A percentile compares a stretch with the other conserved stretches of the same genome.
Evolutionary conservation across 2,113 vertebrate species (phyloP).

Genomic region (Periophthalmus modestus): DNA sequence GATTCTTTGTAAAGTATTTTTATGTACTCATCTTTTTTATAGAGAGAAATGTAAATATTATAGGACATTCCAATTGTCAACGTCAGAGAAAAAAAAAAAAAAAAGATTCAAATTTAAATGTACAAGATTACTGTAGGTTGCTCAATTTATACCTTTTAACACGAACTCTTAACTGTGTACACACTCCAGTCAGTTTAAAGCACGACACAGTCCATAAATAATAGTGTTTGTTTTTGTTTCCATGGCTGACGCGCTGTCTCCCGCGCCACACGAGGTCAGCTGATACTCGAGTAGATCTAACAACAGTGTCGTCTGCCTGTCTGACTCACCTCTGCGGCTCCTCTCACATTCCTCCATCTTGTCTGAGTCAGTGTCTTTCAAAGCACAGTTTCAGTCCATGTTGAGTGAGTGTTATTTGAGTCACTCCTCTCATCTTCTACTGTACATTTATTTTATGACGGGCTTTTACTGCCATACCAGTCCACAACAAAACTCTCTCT

Average conservation of each 20-base stretch:
- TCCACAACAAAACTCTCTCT: background rate
- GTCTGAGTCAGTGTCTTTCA: slow-evolving; percentile 27
- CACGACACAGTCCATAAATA: slow-evolving; percentile 16
- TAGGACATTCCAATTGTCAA: background rate
- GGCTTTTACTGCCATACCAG: background rate
- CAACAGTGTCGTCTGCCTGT: slow-evolving; percentile 36
- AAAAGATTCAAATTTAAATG: too few relatives aligned
- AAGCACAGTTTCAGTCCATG: slow-evolving; percentile 30
- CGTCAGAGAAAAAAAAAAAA: too few relatives aligned
- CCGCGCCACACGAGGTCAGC: slow-evolving; percentile 28
- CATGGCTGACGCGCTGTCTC: slow-evolving; percentile 12
- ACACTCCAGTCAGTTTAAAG: slow-evolving; percentile 19
- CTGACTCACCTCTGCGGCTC: slow-evolving; percentile 39
- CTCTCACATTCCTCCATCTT: slow-evolving; percentile 33
- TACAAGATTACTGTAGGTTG: too few relatives aligned
- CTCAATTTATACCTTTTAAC: too few relatives aligned
- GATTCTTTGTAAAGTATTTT: background rate
- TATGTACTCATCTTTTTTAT: background rate
- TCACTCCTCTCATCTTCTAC: background rate
- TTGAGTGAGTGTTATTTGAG: slow-evolving; percentile 7
- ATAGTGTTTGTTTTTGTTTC: slow-evolving; percentile 23
- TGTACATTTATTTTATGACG: background rate
- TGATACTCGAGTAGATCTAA: slow-evolving; percentile 36
- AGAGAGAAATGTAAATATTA: background rate
- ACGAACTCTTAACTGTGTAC: background rate